A percentile compares a stretch with the other conserved stretches of the same genome.
phyloP scores from a whole-genome alignment of 2,888 invertebrate species.

The Cybosia mesomella region DNA sequence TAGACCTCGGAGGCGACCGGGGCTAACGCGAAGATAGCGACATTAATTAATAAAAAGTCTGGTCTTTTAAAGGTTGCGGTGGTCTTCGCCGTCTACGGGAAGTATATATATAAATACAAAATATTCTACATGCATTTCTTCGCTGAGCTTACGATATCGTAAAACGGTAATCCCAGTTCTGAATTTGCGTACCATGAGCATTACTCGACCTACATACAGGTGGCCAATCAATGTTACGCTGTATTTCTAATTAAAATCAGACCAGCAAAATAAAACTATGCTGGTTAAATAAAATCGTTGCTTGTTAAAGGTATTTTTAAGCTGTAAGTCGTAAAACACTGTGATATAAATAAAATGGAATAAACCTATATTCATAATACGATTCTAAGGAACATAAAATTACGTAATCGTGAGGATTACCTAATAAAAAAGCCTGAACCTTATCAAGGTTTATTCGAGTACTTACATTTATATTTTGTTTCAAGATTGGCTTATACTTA shows the following conservation, averaged over 20 bases:
- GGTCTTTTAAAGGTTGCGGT: too few relatives aligned
- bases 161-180: neutral
- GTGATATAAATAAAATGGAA: slow-evolving; percentile 16
- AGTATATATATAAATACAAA: neutral
- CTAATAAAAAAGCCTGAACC: slow-evolving; percentile 18
- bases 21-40: too few relatives aligned
- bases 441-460: slow-evolving; percentile 21
- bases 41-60: too few relatives aligned
- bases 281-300: slow-evolving; percentile 2
- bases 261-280: slow-evolving; percentile 8
- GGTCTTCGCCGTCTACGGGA: too few relatives aligned
- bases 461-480: slow-evolving; percentile 13
- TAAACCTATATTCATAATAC: slow-evolving; percentile 15
- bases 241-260: slow-evolving; percentile 21
- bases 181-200: slow-evolving; percentile 16
- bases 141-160: neutral
- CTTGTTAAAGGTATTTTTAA: slow-evolving; percentile 11
- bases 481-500: slow-evolving; percentile 13
- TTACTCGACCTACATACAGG: slow-evolving; percentile 12
- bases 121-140: neutral
- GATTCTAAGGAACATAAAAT: slow-evolving; percentile 17
- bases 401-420: slow-evolving; percentile 17
- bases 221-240: slow-evolving; percentile 14
- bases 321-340: slow-evolving; percentile 5
- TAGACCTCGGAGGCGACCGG: too few relatives aligned